Percentiles rank a stretch among this genome's conserved stretches.
Conservation (phyloP, 2,797 vertebrate genomes). For the Bufotes viridis region DNA sequence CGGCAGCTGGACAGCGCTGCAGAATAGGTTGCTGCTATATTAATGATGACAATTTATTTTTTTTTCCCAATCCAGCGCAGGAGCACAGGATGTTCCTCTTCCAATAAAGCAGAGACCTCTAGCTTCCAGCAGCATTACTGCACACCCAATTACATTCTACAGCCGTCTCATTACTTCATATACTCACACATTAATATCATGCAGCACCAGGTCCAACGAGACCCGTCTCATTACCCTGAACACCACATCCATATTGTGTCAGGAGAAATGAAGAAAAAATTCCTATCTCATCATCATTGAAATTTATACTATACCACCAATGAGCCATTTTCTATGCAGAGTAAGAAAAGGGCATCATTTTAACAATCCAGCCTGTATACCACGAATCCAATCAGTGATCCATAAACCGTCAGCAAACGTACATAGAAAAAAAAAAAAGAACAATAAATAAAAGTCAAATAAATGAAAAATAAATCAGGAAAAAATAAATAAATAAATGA, state of each 20-base stretch:
- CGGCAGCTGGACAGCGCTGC: background rate
- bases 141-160: slow-evolving; percentile 35
- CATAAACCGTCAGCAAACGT: background rate
- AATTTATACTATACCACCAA: background rate
- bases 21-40: background rate
- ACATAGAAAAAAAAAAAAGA: background rate
- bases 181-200: background rate
- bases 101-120: slow-evolving; percentile 41
- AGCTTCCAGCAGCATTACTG: slow-evolving; percentile 34
- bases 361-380: background rate
- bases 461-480: background rate
- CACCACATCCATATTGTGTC: background rate
- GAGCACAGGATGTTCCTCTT: background rate
- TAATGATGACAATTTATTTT: background rate
- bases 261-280: background rate
- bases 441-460: background rate
- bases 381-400: background rate
- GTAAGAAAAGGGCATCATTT: background rate
- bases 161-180: slow-evolving; percentile 24
- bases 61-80: background rate
- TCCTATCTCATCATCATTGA: background rate
- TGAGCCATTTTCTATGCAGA: background rate
- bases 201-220: background rate
- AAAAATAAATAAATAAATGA: too few relatives aligned
- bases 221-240: background rate